Evolutionary conservation across 2,113 vertebrate species (phyloP), one percentile per base, ranked within the genome.

Genomic region (Triplophysa rosa): DNA sequence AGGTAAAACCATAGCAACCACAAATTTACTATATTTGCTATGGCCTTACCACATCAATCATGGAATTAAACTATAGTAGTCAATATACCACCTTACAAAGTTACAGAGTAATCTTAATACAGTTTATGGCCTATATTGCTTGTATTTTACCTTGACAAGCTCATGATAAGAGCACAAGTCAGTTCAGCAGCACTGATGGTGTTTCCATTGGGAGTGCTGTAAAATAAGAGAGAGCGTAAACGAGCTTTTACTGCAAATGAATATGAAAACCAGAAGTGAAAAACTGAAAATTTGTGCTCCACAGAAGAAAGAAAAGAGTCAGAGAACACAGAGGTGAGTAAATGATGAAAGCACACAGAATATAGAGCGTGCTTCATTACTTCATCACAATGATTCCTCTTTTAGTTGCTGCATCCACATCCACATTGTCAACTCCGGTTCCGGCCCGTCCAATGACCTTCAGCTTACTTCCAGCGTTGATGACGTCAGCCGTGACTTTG

Each of bases 311-410:
- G 14, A 6, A 52, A 17, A 16, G 16, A 14, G 13, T 14, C 4
- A 0, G 3, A 52, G 4, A 52, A 52, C 49, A 17, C 49, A 52
- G 49, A 58, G 16, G 6, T 10, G 19, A 16, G 16, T 6, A 4
- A 58, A 6, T 6, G 5, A 2, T 37, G 56, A 52, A 29, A 29
- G 29, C 24, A 45, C 16, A 62, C 21, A 63, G 6, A 61, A 40
- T 21, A 52, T 16, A 10, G 37, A 47, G 71, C 21, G 29, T 42
- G 14, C 14, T 78, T 59, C 86, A 90, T 94, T 92, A 99, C 98
- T 99, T 99, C 98, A 99, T 98, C 69, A 99, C 98, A 78, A 99
- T 94, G 56, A 98, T 80, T 2, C 98, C 97, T 78, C 92, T 98
- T 82, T 93, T 94, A 1, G 97, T 99, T 0, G 98, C 97, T 0